Conservation (phyloP, 2,797 vertebrate genomes). For the Babyrousa celebensis region DNA sequence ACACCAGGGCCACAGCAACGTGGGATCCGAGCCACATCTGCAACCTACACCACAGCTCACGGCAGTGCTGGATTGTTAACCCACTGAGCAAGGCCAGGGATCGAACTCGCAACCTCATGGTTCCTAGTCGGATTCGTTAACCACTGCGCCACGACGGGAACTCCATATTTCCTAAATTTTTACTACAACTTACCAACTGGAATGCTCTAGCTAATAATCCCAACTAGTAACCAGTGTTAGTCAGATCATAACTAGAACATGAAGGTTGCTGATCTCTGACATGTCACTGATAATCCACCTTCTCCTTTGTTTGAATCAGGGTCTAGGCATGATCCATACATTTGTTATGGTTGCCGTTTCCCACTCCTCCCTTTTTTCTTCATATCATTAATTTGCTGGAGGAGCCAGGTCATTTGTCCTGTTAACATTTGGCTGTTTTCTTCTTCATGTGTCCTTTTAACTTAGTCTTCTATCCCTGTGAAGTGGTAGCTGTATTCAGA, state of each 20-base stretch:
- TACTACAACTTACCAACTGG: not conserved
- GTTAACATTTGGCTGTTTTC: not conserved
- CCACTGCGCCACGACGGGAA: no score
- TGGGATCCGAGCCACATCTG: no score
- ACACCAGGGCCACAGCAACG: no score
- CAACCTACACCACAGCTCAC: no score
- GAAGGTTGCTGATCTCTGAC: not conserved
- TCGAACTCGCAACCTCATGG: no score
- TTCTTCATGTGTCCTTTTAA: not conserved
- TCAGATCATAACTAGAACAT: not conserved
- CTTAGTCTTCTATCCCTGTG: not conserved
- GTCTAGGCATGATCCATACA: not conserved
- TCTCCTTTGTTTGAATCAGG: not conserved
- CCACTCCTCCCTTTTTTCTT: not conserved
- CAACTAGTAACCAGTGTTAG: not conserved
- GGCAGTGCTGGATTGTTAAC: no score
- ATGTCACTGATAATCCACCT: not conserved
- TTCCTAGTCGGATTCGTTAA: no score
- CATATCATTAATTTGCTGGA: not conserved
- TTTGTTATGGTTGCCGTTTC: not conserved
- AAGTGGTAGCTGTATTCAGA: not conserved
- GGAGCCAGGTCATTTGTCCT: not conserved
- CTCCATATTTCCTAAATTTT: not conserved
- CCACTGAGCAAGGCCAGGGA: no score
- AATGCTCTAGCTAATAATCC: not conserved